These are phyloP conservation scores for Hymenochirus boettgeri DNA, from an alignment of 2,113 vertebrate species.

Conservation along the genomic window DNA sequence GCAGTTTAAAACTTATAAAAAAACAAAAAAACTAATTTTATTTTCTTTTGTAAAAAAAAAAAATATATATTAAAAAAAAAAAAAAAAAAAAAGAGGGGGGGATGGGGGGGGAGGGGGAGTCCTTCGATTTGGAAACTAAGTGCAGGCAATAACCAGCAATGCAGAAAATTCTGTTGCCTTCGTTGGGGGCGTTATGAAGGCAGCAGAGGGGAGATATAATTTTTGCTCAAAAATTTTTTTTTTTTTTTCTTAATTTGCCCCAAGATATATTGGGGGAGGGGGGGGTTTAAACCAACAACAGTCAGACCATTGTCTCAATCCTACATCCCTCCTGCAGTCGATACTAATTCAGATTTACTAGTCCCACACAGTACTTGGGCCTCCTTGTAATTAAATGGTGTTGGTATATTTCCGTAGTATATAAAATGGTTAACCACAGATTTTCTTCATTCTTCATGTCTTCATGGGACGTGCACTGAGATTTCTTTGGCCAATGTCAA, in stretches of 20 bases:
- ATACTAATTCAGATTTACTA: background rate
- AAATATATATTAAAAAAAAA: constrained; percentile 8
- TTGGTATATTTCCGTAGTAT: constrained; percentile 5
- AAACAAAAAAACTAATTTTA: constrained; percentile 27
- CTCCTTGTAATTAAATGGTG: constrained; percentile 28
- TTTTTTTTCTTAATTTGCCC: too few species aligned
- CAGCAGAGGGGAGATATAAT: constrained; percentile 10
- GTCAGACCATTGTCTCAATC: background rate
- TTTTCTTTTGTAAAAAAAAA: constrained; percentile 10
- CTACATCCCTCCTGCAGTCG: background rate
- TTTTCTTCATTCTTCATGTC: background rate
- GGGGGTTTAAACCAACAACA: background rate
- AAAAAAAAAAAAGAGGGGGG: background rate
- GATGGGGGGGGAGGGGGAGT: too few species aligned
- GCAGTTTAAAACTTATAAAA: constrained; percentile 46
- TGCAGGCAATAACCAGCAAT: constrained; percentile 32
- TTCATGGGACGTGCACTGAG: background rate
- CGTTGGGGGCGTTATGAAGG: constrained; percentile 22
- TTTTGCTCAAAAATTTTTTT: constrained; percentile 14
- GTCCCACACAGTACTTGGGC: constrained; percentile 8
- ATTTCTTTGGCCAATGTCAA: too few species aligned
- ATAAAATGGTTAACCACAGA: constrained; percentile 11
- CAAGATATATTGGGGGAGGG: background rate
- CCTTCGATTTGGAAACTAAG: background rate
- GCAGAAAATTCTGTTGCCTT: constrained; percentile 2